These are phyloP conservation scores for Clunio marinus DNA, from an alignment of 2,888 invertebrate species.

Conservation along the genomic window DNA sequence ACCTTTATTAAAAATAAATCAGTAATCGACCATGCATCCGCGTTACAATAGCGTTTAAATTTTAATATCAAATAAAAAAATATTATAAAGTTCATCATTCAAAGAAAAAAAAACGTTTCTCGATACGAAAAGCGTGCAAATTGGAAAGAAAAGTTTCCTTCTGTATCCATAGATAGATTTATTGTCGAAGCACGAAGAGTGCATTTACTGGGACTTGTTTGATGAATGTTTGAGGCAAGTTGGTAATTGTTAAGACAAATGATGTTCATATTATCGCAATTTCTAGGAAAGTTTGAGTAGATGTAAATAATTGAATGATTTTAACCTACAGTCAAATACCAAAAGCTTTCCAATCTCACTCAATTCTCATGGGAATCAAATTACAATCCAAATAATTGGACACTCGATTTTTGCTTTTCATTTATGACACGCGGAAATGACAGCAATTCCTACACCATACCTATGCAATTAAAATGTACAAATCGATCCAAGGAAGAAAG, in stretches of 20 bases:
- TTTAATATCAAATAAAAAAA: not conserved
- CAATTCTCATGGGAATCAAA: not conserved
- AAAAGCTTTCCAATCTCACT: not conserved
- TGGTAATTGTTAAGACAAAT: too few species aligned
- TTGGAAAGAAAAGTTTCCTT: not conserved
- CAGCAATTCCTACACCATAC: conserved; percentile 2
- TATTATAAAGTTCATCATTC: too few species aligned
- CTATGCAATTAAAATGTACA: conserved; percentile 27
- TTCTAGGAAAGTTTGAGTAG: too few species aligned
- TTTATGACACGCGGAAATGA: conserved; percentile 13
- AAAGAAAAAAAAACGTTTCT: not conserved
- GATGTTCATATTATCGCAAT: conserved; percentile 1
- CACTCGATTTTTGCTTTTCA: not conserved
- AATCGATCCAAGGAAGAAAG: not conserved
- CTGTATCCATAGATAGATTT: not conserved
- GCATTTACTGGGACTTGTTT: conserved; percentile 10
- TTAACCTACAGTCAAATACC: not conserved
- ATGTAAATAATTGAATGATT: not conserved
- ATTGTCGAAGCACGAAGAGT: conserved; percentile 5
- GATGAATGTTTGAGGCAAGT: not conserved
- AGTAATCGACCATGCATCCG: conserved; percentile 14
- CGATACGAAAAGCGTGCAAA: not conserved
- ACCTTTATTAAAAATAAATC: too few species aligned
- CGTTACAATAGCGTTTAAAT: conserved; percentile 24
- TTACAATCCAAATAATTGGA: conserved; percentile 12